phyloP scores from a whole-genome alignment of 1,140 invertebrate species.

The Drepana arcuata region DNA sequence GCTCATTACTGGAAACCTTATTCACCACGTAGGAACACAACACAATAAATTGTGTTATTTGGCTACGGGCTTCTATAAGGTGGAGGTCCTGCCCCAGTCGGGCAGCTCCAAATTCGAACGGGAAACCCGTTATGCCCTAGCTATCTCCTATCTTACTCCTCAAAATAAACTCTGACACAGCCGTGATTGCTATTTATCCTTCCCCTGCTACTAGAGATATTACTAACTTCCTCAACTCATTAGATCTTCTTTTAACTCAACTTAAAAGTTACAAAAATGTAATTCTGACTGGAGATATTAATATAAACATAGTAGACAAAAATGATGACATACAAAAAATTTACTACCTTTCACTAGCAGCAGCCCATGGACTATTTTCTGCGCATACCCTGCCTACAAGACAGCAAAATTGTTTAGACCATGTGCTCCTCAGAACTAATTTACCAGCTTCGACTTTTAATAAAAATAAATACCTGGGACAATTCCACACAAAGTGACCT shows the following conservation, averaged over 20 bases:
- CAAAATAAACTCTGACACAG: slow-evolving; percentile 2
- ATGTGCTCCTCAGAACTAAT: slow-evolving; percentile 1
- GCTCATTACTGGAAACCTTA: too few species aligned
- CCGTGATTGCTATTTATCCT: slow-evolving; percentile 9
- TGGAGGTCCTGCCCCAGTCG: too few species aligned
- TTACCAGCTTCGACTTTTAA: not conserved
- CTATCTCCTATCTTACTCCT: too few species aligned
- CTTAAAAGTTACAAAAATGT: slow-evolving; percentile 2
- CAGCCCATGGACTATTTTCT: slow-evolving; percentile 1
- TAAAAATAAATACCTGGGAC: too few species aligned
- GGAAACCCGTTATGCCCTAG: too few species aligned
- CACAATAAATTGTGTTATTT: too few species aligned
- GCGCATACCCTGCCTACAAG: not conserved
- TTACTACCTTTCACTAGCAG: not conserved
- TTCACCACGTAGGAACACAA: too few species aligned
- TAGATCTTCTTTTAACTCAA: not conserved
- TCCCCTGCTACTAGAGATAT: slow-evolving; percentile 4
- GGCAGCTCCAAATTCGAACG: too few species aligned
- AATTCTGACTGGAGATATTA: slow-evolving; percentile 9
- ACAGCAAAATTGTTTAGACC: not conserved
- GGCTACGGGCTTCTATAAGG: too few species aligned
- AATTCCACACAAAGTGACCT: too few species aligned
- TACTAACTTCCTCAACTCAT: slow-evolving; percentile 2
- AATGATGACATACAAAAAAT: not conserved
- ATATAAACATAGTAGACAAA: slow-evolving; percentile 3